phyloP scores from a whole-genome alignment of 2,888 invertebrate genomes.

The Chamaedrilus cognettii region DNA sequence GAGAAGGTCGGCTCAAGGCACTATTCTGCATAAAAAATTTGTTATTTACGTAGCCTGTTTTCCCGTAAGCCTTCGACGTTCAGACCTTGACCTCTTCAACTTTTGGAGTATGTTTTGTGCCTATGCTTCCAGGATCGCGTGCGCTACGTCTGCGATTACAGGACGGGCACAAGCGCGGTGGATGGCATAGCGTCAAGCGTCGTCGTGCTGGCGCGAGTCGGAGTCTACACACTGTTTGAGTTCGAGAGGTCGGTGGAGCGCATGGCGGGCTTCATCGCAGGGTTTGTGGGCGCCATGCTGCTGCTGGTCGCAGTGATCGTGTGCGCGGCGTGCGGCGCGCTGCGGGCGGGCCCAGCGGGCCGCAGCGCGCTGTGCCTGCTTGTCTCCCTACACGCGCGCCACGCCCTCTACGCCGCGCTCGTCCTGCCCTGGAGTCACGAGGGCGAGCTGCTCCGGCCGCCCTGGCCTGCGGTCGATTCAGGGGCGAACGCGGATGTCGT shows the following conservation, averaged over 20 bases:
- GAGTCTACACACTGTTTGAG: slow-evolving; percentile 8
- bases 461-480: no score
- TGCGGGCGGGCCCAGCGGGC: background rate
- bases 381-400: background rate
- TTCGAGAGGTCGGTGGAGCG: background rate
- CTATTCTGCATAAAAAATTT: no score
- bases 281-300: background rate
- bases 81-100: no score
- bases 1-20: no score
- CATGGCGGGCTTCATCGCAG: background rate
- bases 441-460: background rate
- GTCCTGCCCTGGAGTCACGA: slow-evolving; percentile 2
- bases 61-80: no score
- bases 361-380: background rate
- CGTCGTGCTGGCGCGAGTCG: no score
- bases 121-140: background rate
- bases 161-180: background rate
- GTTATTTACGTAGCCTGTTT: no score
- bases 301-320: slow-evolving; percentile 1
- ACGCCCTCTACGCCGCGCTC: background rate
- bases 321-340: background rate
- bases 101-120: no score
- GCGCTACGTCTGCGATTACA: background rate
- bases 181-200: background rate
- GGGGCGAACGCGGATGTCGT: background rate